Percentiles rank a stretch among this genome's conserved stretches.
Conservation (phyloP, 2,888 invertebrate genomes). For the Caenorhabditis zanzibari region DNA sequence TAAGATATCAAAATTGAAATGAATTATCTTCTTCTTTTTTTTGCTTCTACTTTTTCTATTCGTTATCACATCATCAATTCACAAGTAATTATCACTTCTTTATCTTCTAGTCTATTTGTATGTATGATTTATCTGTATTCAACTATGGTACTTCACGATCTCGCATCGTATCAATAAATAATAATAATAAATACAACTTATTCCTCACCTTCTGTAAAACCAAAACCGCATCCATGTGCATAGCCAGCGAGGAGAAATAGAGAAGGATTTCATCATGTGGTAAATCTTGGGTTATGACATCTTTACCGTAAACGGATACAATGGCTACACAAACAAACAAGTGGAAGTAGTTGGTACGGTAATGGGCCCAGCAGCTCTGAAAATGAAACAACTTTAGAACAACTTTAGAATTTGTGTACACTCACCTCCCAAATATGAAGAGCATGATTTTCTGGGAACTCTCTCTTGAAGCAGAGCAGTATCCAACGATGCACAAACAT, state of each 20-base stretch:
- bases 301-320: conserved; percentile 90
- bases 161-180: background rate
- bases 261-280: conserved; percentile 95
- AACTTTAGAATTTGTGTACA: background rate
- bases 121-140: too few species aligned
- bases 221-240: conserved; percentile 96
- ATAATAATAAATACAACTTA: background rate
- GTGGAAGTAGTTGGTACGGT: conserved; percentile 96
- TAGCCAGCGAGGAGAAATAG: conserved; percentile 95
- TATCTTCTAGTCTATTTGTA: too few species aligned
- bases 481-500: conserved; percentile 97
- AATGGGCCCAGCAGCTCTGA: conserved; percentile 97
- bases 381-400: background rate
- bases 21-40: too few species aligned
- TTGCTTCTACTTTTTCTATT: too few species aligned
- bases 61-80: too few species aligned
- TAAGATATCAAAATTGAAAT: too few species aligned
- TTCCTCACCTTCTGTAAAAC: conserved; percentile 90
- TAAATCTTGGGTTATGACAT: conserved; percentile 92
- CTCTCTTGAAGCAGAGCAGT: conserved; percentile 89
- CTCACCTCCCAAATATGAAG: conserved; percentile 82
- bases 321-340: conserved; percentile 95
- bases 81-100: too few species aligned
- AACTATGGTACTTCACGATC: too few species aligned
- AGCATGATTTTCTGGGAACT: conserved; percentile 80